Conservation (phyloP, 2,113 vertebrate genomes). For the Mus spicilegus region DNA sequence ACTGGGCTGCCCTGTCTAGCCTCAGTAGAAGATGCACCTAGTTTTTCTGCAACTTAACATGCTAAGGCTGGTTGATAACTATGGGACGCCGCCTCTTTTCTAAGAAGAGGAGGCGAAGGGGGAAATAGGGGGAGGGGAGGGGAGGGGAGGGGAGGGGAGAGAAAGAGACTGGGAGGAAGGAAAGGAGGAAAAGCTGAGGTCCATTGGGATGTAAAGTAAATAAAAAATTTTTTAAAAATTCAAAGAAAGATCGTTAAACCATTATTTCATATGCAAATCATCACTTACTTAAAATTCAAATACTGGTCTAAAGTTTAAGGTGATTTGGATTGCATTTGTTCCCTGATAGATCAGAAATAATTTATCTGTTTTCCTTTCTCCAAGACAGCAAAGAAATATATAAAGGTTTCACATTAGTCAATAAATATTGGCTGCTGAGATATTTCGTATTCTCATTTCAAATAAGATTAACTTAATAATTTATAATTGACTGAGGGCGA, state of each 20-base stretch:
- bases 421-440: conserved; percentile 14
- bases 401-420: neutral
- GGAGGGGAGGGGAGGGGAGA: too few species aligned
- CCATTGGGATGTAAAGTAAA: too few species aligned
- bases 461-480: conserved; percentile 59
- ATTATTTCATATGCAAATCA: neutral
- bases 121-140: too few species aligned
- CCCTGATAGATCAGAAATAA: conserved; percentile 43
- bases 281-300: conserved; percentile 11
- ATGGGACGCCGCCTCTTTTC: too few species aligned
- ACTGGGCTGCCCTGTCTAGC: too few species aligned
- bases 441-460: neutral
- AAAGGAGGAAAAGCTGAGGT: too few species aligned
- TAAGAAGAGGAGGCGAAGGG: too few species aligned
- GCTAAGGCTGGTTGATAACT: too few species aligned
- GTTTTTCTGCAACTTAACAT: too few species aligned
- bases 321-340: neutral
- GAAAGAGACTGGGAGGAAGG: too few species aligned
- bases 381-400: neutral
- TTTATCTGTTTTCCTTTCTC: neutral
- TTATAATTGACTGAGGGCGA: neutral
- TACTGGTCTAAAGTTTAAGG: conserved; percentile 37
- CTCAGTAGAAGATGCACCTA: too few species aligned
- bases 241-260: neutral
- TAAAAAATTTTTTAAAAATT: neutral